Conservation (phyloP, 2,797 vertebrate genomes). For the Octomys mimax region DNA sequence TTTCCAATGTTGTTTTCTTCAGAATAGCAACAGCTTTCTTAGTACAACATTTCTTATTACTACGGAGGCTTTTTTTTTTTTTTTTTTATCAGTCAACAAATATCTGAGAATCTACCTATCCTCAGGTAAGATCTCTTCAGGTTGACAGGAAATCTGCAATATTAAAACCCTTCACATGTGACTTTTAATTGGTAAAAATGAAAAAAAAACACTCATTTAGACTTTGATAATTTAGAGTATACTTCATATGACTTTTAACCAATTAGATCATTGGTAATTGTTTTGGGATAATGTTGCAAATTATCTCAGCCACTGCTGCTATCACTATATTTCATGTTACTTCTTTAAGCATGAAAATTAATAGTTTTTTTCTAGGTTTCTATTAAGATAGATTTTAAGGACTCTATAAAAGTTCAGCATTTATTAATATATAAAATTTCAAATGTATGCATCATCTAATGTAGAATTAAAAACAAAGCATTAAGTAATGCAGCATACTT, state of each 20-base stretch:
- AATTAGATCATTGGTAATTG: not conserved
- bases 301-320: not conserved
- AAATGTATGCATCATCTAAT: not conserved
- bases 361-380: slow-evolving; percentile 22
- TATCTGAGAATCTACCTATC: not conserved
- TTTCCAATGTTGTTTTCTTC: not conserved
- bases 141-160: not conserved
- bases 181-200: not conserved
- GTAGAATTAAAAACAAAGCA: not conserved
- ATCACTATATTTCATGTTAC: not conserved
- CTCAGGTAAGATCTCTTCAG: not conserved
- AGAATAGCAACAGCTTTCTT: not conserved
- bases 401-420: not conserved
- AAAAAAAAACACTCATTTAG: not conserved
- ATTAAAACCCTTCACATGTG: not conserved
- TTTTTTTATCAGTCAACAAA: not conserved
- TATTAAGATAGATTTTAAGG: not conserved
- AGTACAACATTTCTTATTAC: not conserved
- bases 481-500: not conserved
- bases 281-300: not conserved
- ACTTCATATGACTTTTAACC: not conserved
- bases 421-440: slow-evolving; percentile 39
- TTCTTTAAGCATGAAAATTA: not conserved
- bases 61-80: not conserved
- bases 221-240: not conserved